These are phyloP conservation scores for Thereva unica DNA, from an alignment of 2,888 invertebrate genomes.

Conservation along the genomic window DNA sequence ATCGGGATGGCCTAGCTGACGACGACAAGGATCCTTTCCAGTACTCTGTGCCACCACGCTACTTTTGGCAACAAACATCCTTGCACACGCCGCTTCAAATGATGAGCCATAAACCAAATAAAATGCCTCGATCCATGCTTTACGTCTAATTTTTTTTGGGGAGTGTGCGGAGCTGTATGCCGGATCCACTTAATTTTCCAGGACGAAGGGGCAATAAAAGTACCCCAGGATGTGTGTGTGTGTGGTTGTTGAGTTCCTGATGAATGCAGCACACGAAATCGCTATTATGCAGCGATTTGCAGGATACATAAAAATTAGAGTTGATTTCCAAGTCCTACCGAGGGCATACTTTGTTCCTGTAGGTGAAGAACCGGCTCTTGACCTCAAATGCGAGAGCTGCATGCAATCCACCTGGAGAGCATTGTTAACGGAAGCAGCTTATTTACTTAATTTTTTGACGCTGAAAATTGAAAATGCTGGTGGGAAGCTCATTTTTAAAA, in stretches of 20 bases:
- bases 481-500: no score
- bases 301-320: background rate
- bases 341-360: no score
- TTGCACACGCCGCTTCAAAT: conserved; percentile 19
- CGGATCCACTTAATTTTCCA: conserved; percentile 29
- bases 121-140: conserved; percentile 17
- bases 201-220: conserved; percentile 18
- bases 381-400: no score
- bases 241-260: background rate
- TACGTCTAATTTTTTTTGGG: conserved; percentile 23
- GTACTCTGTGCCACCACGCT: background rate
- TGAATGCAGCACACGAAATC: background rate
- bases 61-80: conserved; percentile 15
- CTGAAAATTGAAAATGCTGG: no score
- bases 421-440: no score
- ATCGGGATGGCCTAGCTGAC: conserved; percentile 1
- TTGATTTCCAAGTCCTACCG: background rate
- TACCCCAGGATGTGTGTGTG: conserved; percentile 10
- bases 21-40: background rate
- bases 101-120: conserved; percentile 27
- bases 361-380: no score
- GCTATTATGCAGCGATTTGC: conserved; percentile 20
- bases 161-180: conserved; percentile 5
- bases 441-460: no score
- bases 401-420: no score